These are phyloP conservation scores for Uromys caudimaculatus DNA, from an alignment of 2,797 vertebrate species.

Conservation along the genomic window DNA sequence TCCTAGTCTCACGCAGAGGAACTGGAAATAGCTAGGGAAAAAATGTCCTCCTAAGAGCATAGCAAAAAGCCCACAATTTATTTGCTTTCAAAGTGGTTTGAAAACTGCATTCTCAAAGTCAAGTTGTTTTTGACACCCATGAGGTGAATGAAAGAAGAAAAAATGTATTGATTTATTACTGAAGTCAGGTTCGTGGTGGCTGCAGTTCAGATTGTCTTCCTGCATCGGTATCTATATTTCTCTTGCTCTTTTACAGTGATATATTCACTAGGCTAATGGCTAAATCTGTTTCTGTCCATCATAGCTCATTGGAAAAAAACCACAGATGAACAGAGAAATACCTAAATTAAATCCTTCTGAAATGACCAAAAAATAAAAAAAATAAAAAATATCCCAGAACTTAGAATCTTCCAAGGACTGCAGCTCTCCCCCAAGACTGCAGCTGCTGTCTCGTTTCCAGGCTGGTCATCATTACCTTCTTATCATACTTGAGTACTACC, in stretches of 20 bases:
- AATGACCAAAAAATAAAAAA: not conserved
- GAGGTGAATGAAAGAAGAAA: conserved; percentile 43
- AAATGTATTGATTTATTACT: conserved; percentile 44
- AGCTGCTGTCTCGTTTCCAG: not conserved
- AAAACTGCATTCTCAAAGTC: conserved; percentile 66
- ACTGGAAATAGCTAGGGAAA: conserved; percentile 43
- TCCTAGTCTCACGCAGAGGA: not conserved
- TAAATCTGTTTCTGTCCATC: conserved; percentile 27
- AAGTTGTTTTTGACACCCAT: conserved; percentile 54
- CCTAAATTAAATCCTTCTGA: not conserved
- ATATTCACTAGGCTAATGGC: conserved; percentile 24
- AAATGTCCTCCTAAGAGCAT: conserved; percentile 7
- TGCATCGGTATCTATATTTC: conserved; percentile 33
- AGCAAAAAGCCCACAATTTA: conserved; percentile 66
- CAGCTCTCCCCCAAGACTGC: not conserved
- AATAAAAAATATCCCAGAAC: not conserved
- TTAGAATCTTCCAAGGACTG: not conserved
- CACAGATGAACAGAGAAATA: not conserved
- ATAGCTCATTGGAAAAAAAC: not conserved
- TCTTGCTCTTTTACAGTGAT: conserved; percentile 17
- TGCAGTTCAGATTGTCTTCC: conserved; percentile 45
- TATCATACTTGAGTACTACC: not conserved
- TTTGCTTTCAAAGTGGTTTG: conserved; percentile 59
- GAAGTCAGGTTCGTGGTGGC: not conserved
- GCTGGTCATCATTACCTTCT: not conserved